These are phyloP conservation scores for Linurgus olivaceus DNA, from an alignment of 2,797 vertebrate species.

Conservation along the genomic window DNA sequence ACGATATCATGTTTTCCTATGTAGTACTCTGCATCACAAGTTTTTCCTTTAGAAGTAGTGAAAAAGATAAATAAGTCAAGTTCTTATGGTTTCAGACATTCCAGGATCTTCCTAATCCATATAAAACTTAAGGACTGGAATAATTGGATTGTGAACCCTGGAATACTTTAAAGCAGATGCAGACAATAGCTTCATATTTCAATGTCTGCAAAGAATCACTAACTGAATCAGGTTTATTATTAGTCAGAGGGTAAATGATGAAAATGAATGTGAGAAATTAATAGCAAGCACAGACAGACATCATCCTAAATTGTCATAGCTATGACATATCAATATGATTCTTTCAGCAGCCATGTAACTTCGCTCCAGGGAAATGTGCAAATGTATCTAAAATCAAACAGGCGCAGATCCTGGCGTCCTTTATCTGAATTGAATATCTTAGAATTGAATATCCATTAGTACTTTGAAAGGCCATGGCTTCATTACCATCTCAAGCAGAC, in stretches of 20 bases:
- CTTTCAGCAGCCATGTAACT: neutral
- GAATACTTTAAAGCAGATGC: neutral
- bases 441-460: neutral
- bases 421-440: neutral
- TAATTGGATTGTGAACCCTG: neutral
- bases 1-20: neutral
- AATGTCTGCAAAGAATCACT: neutral
- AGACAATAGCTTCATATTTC: neutral
- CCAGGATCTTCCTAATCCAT: neutral
- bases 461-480: neutral
- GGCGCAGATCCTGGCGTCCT: neutral
- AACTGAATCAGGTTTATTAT: neutral
- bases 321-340: neutral
- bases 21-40: neutral
- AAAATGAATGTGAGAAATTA: neutral
- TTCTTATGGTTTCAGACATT: neutral
- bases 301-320: neutral
- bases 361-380: neutral
- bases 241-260: neutral
- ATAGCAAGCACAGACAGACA: neutral
- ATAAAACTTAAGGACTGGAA: neutral
- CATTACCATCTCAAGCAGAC: neutral
- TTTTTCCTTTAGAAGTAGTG: neutral
- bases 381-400: neutral
- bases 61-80: neutral